These are phyloP conservation scores for Mizuhopecten yessoensis DNA, from an alignment of 1,140 invertebrate genomes.

Conservation along the genomic window DNA sequence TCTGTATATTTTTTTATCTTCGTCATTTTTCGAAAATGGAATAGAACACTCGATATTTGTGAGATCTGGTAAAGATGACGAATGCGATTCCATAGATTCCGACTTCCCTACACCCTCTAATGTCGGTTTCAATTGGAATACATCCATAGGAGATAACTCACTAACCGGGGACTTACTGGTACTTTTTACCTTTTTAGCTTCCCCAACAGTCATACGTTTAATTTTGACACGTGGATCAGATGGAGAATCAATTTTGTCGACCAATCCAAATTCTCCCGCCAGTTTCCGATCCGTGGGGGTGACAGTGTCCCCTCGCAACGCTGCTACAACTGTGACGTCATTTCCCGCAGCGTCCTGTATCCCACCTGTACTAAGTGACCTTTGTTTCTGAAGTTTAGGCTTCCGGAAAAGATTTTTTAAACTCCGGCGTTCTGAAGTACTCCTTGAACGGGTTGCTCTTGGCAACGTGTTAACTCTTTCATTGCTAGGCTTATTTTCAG, in stretches of 20 bases:
- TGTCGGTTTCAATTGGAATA: not conserved
- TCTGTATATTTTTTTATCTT: not conserved
- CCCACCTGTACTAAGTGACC: not conserved
- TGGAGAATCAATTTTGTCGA: not conserved
- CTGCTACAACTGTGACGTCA: not conserved
- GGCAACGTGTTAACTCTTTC: constrained; percentile 30
- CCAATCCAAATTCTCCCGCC: not conserved
- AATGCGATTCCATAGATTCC: not conserved
- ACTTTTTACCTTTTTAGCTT: not conserved
- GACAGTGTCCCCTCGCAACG: not conserved
- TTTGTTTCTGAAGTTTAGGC: constrained; percentile 13
- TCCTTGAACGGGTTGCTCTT: not conserved
- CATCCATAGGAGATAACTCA: not conserved
- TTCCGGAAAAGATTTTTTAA: not conserved
- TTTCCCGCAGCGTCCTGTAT: not conserved
- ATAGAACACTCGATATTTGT: not conserved
- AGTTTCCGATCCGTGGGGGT: not conserved
- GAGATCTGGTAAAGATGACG: not conserved
- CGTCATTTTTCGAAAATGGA: not conserved
- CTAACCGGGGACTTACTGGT: not conserved
- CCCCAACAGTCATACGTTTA: not conserved
- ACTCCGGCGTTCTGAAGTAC: constrained; percentile 6
- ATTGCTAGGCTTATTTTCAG: not conserved
- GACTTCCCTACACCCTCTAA: not conserved
- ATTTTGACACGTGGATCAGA: not conserved